phyloP scores from a whole-genome alignment of 2,113 vertebrate species.

The Ranitomeya imitator region DNA sequence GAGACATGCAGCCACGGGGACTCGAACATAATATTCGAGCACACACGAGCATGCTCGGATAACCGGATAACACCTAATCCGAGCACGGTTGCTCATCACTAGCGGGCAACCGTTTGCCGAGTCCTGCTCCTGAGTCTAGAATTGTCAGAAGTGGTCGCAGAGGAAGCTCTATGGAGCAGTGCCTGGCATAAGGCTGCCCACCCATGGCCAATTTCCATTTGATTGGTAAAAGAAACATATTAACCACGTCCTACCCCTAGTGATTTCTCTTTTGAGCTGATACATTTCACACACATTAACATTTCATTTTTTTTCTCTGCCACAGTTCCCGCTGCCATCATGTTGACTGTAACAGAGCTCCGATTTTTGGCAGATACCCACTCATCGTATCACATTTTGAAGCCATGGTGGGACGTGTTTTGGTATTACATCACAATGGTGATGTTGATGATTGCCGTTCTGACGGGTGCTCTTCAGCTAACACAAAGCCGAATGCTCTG shows the following conservation, averaged over 20 bases:
- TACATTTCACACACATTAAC: neutral
- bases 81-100: too few species aligned
- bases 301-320: slow-evolving; percentile 25
- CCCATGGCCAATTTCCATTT: too few species aligned
- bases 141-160: too few species aligned
- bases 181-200: too few species aligned
- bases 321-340: slow-evolving; percentile 71
- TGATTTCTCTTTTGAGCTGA: neutral
- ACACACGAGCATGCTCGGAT: too few species aligned
- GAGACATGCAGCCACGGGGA: too few species aligned
- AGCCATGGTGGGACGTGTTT: slow-evolving; percentile 84
- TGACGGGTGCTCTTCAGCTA: slow-evolving; percentile 80
- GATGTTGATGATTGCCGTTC: slow-evolving; percentile 80
- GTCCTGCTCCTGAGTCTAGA: too few species aligned
- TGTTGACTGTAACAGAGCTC: slow-evolving; percentile 81
- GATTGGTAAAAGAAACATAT: too few species aligned
- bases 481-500: slow-evolving; percentile 78
- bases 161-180: too few species aligned
- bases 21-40: too few species aligned
- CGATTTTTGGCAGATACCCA: slow-evolving; percentile 78
- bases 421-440: slow-evolving; percentile 85
- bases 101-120: too few species aligned
- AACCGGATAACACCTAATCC: too few species aligned
- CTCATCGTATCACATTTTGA: slow-evolving; percentile 77
- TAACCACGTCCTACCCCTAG: neutral